Evolutionary conservation across 1,140 invertebrate species (phyloP).

Genomic region (Eurytemora carolleeae): DNA sequence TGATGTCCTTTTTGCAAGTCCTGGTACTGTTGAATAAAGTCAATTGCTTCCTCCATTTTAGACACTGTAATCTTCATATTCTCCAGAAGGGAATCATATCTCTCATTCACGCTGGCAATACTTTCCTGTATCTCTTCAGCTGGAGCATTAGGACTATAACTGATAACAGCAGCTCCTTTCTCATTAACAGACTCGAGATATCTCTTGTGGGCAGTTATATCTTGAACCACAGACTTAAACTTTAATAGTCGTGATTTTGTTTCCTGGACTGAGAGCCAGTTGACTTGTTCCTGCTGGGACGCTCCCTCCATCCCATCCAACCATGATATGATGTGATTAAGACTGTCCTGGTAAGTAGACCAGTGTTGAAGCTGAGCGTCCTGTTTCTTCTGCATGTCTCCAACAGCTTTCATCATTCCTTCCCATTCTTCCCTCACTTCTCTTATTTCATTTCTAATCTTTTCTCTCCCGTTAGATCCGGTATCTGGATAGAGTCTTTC

Average conservation of each 20-base stretch:
- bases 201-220: constrained; percentile 68
- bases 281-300: constrained; percentile 45
- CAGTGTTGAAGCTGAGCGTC: constrained; percentile 63
- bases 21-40: constrained; percentile 28
- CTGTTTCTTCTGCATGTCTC: constrained; percentile 56
- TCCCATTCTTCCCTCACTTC: constrained; percentile 53
- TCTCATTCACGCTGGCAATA: constrained; percentile 38
- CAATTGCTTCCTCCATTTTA: constrained; percentile 22
- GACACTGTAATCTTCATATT: constrained; percentile 39
- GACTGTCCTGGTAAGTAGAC: constrained; percentile 59
- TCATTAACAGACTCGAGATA: constrained; percentile 70
- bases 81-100: constrained; percentile 47
- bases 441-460: constrained; percentile 57
- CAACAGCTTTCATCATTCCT: constrained; percentile 50
- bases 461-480: constrained; percentile 65
- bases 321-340: constrained; percentile 63
- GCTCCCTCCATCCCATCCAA: constrained; percentile 62
- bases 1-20: constrained; percentile 62
- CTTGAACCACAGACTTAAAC: constrained; percentile 57
- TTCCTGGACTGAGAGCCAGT: constrained; percentile 55
- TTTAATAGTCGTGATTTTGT: constrained; percentile 65
- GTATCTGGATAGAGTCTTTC: constrained; percentile 78
- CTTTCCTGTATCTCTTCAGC: constrained; percentile 35
- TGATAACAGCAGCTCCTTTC: constrained; percentile 49
- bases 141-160: constrained; percentile 24